A percentile compares a stretch with the other conserved stretches of the same genome.
Conservation (phyloP, 2,888 invertebrate species). For the Mongoloraphidia duomilia region DNA sequence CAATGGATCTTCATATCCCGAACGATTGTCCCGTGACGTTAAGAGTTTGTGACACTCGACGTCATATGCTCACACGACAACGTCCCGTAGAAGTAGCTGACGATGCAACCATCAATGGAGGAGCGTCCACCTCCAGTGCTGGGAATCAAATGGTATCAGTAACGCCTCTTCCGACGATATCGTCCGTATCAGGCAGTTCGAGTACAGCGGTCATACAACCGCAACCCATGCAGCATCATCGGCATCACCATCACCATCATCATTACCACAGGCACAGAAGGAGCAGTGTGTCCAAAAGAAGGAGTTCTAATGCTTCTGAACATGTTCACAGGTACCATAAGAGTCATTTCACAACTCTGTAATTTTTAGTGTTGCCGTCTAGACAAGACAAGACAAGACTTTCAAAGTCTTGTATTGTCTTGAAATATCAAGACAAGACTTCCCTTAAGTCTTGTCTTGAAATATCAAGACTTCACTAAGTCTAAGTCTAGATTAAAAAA, state of each 20-base stretch:
- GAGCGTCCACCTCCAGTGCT: conserved; percentile 9
- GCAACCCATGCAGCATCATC: conserved; percentile 21
- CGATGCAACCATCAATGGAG: conserved; percentile 23
- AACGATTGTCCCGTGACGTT: conserved; percentile 44
- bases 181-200: too few species aligned
- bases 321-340: conserved; percentile 18
- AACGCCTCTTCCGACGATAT: too few species aligned
- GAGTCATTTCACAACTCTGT: not conserved
- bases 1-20: conserved; percentile 56
- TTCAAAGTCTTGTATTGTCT: too few species aligned
- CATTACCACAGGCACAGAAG: not conserved
- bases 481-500: too few species aligned
- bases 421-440: too few species aligned
- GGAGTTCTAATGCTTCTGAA: conserved; percentile 32
- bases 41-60: conserved; percentile 41
- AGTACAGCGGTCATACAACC: conserved; percentile 26
- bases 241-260: conserved; percentile 2
- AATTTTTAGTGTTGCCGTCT: too few species aligned
- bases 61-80: conserved; percentile 62
- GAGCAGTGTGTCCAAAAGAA: conserved; percentile 15
- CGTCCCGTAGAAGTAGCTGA: conserved; percentile 59
- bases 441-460: too few species aligned
- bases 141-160: too few species aligned
- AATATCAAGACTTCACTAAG: too few species aligned
- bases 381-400: too few species aligned